phyloP scores from a whole-genome alignment of 1,140 invertebrate genomes.

The Cydia amplana region DNA sequence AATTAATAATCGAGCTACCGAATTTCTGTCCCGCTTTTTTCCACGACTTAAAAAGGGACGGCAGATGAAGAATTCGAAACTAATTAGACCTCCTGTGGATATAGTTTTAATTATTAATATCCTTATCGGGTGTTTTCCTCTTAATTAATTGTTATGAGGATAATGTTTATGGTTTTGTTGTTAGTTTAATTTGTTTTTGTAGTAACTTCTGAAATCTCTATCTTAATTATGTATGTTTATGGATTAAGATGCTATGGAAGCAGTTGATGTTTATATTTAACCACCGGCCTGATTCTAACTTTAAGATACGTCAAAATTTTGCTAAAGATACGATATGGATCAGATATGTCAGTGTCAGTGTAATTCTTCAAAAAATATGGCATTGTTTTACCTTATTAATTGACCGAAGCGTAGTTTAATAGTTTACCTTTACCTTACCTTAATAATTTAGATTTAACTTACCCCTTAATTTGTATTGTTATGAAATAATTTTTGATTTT shows the following conservation, averaged over 20 bases:
- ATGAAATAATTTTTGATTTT: no score
- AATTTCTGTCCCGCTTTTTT: conserved; percentile 41
- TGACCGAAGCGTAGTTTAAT: no score
- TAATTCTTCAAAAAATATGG: no score
- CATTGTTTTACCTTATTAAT: no score
- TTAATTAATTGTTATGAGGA: conserved; percentile 19
- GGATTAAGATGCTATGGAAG: background rate
- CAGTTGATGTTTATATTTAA: no score
- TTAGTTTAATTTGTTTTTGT: background rate
- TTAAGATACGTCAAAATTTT: no score
- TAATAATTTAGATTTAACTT: no score
- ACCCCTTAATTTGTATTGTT: no score
- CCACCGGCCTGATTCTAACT: no score
- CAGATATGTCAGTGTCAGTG: no score
- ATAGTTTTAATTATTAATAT: conserved; percentile 40
- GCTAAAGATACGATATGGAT: no score
- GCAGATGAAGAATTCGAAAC: conserved; percentile 36
- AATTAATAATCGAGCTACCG: conserved; percentile 60
- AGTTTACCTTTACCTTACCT: no score
- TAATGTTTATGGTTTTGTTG: conserved; percentile 12
- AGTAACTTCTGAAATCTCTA: background rate
- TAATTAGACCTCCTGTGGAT: conserved; percentile 61
- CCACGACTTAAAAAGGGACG: conserved; percentile 36
- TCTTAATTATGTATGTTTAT: background rate
- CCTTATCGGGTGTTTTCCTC: background rate